Percentiles rank a stretch among this genome's conserved stretches.
Evolutionary conservation across 2,888 invertebrate genomes (phyloP).

Genomic region (Octonoba sinensis): DNA sequence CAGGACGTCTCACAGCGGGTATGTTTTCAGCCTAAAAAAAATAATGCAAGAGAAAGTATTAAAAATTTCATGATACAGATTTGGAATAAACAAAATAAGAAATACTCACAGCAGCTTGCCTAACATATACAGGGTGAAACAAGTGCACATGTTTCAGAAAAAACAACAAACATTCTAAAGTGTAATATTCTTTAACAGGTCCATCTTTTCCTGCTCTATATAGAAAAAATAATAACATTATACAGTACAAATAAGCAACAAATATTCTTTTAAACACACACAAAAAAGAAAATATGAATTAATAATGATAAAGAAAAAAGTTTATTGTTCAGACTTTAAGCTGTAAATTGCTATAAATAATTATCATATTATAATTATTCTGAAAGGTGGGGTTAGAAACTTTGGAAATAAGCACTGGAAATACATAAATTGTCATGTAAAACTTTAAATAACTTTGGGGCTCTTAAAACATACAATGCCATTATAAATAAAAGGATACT

Average conservation of each 20-base stretch:
- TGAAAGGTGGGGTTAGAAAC: no score
- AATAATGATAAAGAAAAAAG: no score
- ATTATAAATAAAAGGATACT: no score
- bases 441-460: no score
- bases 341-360: no score
- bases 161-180: conserved; percentile 94
- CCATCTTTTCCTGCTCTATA: conserved; percentile 90
- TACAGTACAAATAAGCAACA: not conserved
- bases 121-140: conserved; percentile 95
- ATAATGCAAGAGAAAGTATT: not conserved
- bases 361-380: no score
- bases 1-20: conserved; percentile 93
- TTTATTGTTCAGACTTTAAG: no score
- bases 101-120: conserved; percentile 91
- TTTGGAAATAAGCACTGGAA: no score
- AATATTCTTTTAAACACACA: not conserved
- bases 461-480: no score
- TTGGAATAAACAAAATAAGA: not conserved
- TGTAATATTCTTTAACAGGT: conserved; percentile 94
- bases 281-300: not conserved
- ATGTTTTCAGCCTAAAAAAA: conserved; percentile 84
- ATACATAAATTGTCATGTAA: no score
- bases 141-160: conserved; percentile 92
- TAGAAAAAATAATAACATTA: conserved; percentile 23
- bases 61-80: not conserved